Evolutionary conservation across 2,113 vertebrate genomes (phyloP).

Genomic region (Caloenas nicobarica): DNA sequence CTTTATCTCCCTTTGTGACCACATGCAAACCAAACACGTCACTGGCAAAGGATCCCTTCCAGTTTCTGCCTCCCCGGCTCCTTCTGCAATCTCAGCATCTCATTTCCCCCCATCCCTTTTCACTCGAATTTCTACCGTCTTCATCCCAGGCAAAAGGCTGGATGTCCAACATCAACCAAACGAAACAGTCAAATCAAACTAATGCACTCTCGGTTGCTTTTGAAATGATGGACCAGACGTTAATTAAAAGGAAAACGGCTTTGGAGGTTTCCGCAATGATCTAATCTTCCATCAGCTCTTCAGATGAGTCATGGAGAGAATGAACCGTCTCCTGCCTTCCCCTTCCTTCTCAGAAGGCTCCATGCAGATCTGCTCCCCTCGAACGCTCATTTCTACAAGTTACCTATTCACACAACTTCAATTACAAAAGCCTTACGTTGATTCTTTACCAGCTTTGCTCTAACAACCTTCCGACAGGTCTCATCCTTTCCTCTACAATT

Average conservation of each 20-base stretch:
- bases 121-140: neutral
- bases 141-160: neutral
- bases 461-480: neutral
- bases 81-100: neutral
- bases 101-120: neutral
- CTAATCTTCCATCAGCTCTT: neutral
- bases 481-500: neutral
- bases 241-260: neutral
- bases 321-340: neutral
- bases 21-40: neutral
- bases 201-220: neutral
- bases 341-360: neutral
- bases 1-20: neutral
- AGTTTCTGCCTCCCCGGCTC: neutral
- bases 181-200: neutral
- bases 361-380: neutral
- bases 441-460: neutral
- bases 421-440: rapidly evolving
- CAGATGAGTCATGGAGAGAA: neutral
- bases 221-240: neutral
- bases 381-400: rapidly evolving
- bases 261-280: neutral
- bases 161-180: too few relatives aligned
- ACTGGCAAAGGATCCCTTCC: neutral
- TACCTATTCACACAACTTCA: neutral